phyloP scores from a whole-genome alignment of 1,140 invertebrate genomes.

The Ips nitidus region DNA sequence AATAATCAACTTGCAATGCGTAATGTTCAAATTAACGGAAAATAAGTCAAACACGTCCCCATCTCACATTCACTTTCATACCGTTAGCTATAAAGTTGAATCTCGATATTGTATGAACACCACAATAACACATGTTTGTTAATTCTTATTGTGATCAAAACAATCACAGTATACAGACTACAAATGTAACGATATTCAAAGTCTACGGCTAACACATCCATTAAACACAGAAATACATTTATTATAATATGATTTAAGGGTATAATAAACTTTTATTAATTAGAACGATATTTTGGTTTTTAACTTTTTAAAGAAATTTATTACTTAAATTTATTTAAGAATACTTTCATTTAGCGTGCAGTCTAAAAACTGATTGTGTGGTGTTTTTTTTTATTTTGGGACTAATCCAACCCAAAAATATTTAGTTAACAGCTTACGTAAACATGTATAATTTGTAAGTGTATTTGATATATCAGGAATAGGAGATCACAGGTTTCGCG shows the following conservation, averaged over 20 bases:
- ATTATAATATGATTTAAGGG: constrained; percentile 43
- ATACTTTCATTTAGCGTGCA: constrained; percentile 52
- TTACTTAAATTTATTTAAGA: constrained; percentile 50
- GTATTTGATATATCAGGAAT: constrained; percentile 51
- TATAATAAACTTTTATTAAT: constrained; percentile 47
- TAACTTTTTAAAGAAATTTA: constrained; percentile 32
- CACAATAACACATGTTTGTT: constrained; percentile 52
- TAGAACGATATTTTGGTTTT: constrained; percentile 44
- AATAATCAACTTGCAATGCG: background rate
- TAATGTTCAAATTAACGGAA: background rate
- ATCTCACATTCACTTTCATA: constrained; percentile 20
- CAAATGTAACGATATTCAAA: constrained; percentile 42
- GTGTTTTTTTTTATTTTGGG: constrained; percentile 47
- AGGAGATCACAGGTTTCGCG: constrained; percentile 52
- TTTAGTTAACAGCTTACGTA: constrained; percentile 40
- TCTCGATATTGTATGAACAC: constrained; percentile 50
- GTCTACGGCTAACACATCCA: constrained; percentile 50
- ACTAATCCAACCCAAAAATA: constrained; percentile 35
- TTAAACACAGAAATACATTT: constrained; percentile 47
- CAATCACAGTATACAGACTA: constrained; percentile 53
- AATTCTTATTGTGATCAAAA: constrained; percentile 42
- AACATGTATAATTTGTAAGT: constrained; percentile 48
- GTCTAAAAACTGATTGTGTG: constrained; percentile 54
- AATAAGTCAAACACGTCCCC: background rate
- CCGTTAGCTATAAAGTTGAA: constrained; percentile 47